Conservation (phyloP, 2,113 vertebrate species). For the Sapayoa aenigma region DNA sequence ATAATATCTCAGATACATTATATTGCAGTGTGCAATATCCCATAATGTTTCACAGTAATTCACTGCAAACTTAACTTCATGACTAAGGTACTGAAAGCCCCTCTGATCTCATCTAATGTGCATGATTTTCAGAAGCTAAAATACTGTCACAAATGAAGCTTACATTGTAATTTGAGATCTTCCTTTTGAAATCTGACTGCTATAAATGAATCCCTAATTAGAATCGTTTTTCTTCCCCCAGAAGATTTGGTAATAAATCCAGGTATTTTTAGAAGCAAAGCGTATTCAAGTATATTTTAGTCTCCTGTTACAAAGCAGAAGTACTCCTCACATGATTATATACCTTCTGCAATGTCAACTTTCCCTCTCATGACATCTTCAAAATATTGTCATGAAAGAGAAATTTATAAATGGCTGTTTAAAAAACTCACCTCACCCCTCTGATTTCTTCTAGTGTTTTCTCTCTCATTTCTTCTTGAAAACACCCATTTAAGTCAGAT, state of each 20-base stretch:
- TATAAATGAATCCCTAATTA: background rate
- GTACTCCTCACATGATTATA: background rate
- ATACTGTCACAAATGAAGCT: background rate
- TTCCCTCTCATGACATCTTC: background rate
- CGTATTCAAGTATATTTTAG: background rate
- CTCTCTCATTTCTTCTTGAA: background rate
- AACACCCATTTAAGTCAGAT: background rate
- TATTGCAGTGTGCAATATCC: background rate
- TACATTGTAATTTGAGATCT: background rate
- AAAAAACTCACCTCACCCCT: background rate
- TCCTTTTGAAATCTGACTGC: background rate
- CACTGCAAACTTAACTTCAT: background rate
- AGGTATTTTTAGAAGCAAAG: constrained; percentile 27
- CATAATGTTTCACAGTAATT: background rate
- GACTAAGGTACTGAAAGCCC: background rate
- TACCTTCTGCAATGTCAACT: background rate
- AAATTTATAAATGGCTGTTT: background rate
- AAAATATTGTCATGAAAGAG: background rate
- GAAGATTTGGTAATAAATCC: background rate
- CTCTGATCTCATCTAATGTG: background rate
- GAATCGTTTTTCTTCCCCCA: background rate
- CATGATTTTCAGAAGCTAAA: background rate
- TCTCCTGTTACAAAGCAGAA: background rate
- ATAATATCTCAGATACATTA: background rate
- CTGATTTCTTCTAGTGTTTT: background rate